phyloP scores from a whole-genome alignment of 2,797 vertebrate genomes.

The Ptychobarbus kaznakovi region DNA sequence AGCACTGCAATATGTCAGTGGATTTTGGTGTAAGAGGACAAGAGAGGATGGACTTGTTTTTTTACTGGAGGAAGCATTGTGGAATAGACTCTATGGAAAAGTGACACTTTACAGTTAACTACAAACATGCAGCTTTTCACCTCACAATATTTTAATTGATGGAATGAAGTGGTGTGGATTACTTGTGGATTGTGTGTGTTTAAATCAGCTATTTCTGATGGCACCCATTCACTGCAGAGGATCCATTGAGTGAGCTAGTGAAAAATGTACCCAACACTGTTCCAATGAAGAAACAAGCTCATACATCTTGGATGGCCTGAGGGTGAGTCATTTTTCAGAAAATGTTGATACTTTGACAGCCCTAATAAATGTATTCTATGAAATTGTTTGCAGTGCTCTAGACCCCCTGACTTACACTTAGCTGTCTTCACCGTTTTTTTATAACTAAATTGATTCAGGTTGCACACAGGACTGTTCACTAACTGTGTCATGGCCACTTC shows the following conservation, averaged over 20 bases:
- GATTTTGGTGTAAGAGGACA: background rate
- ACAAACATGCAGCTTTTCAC: background rate
- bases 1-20: background rate
- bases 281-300: background rate
- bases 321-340: background rate
- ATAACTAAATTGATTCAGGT: slow-evolving; percentile 1
- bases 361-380: background rate
- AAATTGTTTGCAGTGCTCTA: background rate
- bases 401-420: background rate
- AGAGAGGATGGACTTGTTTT: background rate
- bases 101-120: background rate
- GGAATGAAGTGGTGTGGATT: background rate
- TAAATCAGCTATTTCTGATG: background rate
- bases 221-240: background rate
- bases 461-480: slow-evolving; percentile 21
- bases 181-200: background rate
- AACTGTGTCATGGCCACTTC: slow-evolving; percentile 15
- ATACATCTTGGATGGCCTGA: background rate
- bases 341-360: background rate
- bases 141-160: background rate
- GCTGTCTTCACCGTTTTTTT: background rate
- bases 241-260: background rate
- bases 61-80: background rate
- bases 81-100: background rate
- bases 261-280: background rate